Percentiles rank a stretch among this genome's conserved stretches.
phyloP scores from a whole-genome alignment of 2,797 vertebrate species.

The Bucorvus abyssinicus region DNA sequence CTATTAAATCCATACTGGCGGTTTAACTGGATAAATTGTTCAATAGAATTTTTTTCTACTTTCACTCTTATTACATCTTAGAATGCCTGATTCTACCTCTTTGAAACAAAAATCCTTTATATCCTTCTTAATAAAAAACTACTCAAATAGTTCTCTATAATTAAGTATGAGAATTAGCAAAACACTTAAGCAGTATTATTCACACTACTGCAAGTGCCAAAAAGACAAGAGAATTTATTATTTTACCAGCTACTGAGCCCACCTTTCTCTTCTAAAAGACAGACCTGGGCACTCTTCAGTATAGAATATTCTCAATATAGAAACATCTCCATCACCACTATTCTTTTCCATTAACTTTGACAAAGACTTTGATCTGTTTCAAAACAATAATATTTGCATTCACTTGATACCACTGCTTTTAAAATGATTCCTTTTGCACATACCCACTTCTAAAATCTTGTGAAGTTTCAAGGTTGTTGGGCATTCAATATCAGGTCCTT shows the following conservation, averaged over 20 bases:
- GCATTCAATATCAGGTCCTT: background rate
- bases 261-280: background rate
- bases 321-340: background rate
- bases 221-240: background rate
- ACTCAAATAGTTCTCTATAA: background rate
- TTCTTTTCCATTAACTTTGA: background rate
- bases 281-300: background rate
- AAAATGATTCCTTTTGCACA: background rate
- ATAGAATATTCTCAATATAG: background rate
- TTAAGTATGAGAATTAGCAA: background rate
- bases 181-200: background rate
- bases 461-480: background rate
- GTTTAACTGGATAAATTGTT: background rate
- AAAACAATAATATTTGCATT: background rate
- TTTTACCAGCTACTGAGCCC: background rate
- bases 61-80: background rate
- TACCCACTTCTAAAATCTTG: background rate
- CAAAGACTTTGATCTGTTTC: background rate
- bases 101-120: background rate
- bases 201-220: background rate
- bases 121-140: background rate
- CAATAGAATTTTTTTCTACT: background rate
- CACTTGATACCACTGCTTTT: background rate
- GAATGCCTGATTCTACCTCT: background rate
- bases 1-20: background rate